Percentiles rank a stretch among this genome's conserved stretches.
Evolutionary conservation across 1,140 invertebrate genomes (phyloP).

Genomic region (Asobara japonica): DNA sequence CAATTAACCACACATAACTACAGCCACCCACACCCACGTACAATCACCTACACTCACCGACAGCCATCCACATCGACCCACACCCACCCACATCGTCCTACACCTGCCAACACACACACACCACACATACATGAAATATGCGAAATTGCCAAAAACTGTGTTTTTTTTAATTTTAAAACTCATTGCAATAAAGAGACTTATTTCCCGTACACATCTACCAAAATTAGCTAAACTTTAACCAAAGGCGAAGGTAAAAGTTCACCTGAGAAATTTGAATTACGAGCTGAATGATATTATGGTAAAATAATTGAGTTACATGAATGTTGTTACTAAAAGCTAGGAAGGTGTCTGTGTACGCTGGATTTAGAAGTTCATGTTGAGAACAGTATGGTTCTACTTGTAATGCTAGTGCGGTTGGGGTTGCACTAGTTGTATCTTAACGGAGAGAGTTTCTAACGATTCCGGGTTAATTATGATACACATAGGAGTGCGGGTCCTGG

Average conservation of each 20-base stretch:
- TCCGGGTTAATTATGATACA: constrained; percentile 21
- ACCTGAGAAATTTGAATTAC: background rate
- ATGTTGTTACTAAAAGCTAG: background rate
- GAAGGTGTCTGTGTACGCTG: constrained; percentile 13
- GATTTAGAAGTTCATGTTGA: constrained; percentile 11
- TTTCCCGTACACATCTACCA: too few relatives aligned
- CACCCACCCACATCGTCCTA: too few relatives aligned
- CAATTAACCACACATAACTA: too few relatives aligned
- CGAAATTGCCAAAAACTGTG: too few relatives aligned
- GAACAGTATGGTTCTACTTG: constrained; percentile 5
- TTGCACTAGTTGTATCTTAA: constrained; percentile 19
- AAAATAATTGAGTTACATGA: constrained; percentile 7
- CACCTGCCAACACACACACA: too few relatives aligned
- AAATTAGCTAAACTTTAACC: too few relatives aligned
- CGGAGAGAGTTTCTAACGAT: constrained; percentile 13
- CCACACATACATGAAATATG: too few relatives aligned
- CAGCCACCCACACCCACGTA: too few relatives aligned
- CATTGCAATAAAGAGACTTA: too few relatives aligned
- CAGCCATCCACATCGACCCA: too few relatives aligned
- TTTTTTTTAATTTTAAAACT: too few relatives aligned
- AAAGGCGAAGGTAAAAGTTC: background rate
- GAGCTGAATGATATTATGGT: background rate
- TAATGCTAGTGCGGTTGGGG: constrained; percentile 16
- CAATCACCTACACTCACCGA: too few relatives aligned
- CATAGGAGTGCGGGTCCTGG: background rate